A percentile compares a stretch with the other conserved stretches of the same genome.
Conservation (phyloP, 2,797 vertebrate genomes). For the Allobates femoralis region DNA sequence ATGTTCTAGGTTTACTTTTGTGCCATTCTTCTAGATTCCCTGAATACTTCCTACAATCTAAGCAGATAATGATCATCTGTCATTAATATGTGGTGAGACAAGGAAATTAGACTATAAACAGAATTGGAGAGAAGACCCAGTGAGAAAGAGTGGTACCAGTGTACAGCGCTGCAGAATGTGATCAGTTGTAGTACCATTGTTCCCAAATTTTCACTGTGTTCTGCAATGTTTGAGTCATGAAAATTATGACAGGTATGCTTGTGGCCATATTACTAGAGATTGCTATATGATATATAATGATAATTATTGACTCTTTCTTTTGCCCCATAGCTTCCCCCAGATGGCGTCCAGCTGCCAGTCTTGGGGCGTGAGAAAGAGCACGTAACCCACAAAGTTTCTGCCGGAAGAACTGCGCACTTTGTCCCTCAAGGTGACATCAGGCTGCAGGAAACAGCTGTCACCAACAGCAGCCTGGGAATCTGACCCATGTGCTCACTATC, state of each 20-base stretch:
- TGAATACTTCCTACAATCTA: background rate
- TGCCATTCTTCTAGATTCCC: background rate
- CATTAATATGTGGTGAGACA: no score
- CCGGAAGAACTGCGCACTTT: constrained; percentile 55
- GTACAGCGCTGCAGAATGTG: background rate
- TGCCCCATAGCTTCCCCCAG: constrained; percentile 59
- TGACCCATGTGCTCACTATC: constrained; percentile 49
- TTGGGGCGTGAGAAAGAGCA: constrained; percentile 72
- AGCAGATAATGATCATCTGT: background rate
- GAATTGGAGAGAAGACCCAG: background rate
- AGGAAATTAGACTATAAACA: background rate
- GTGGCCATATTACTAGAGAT: background rate
- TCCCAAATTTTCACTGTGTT: background rate
- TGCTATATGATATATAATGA: background rate
- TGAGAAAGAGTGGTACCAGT: background rate
- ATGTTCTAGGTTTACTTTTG: background rate
- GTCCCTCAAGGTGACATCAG: constrained; percentile 77
- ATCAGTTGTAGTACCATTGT: background rate
- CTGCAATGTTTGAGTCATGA: background rate
- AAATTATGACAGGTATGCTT: background rate
- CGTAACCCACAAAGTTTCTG: constrained; percentile 50
- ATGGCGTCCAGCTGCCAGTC: constrained; percentile 65
- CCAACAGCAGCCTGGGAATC: constrained; percentile 71
- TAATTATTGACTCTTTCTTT: constrained; percentile 11
- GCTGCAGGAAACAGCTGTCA: constrained; percentile 81